Conservation (phyloP, 2,113 vertebrate genomes). For the Xenopus laevis region DNA sequence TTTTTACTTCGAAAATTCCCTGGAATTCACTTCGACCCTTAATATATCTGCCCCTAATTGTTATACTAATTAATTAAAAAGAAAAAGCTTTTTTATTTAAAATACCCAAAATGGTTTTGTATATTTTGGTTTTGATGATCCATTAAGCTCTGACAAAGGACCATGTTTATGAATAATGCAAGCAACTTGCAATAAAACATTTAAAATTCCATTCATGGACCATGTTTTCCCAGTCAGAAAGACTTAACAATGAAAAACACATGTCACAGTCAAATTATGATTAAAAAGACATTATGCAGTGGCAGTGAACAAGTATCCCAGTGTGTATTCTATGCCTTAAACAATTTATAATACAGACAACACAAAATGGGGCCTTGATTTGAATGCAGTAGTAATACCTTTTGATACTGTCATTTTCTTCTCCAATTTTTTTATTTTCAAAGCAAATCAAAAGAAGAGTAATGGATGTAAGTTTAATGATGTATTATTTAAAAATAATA, state of each 20-base stretch:
- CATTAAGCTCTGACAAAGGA: slow-evolving; percentile 62
- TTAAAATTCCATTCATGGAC: slow-evolving; percentile 58
- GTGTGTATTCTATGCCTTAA: slow-evolving; percentile 39
- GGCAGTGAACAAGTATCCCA: slow-evolving; percentile 63
- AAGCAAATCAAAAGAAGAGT: no score
- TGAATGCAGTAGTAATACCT: no score
- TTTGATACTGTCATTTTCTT: no score
- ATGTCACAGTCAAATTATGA: slow-evolving; percentile 61
- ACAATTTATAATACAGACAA: background rate
- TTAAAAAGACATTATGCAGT: slow-evolving; percentile 64
- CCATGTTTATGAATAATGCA: slow-evolving; percentile 71
- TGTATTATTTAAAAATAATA: no score
- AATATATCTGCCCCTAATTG: no score
- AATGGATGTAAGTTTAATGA: no score
- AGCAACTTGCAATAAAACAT: slow-evolving; percentile 54
- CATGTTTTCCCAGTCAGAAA: slow-evolving; percentile 58
- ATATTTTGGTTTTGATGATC: slow-evolving; percentile 46
- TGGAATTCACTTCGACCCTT: no score
- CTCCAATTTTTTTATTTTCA: no score
- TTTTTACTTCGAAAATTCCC: no score
- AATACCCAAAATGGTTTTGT: no score
- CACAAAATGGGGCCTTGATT: background rate
- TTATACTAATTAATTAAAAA: no score
- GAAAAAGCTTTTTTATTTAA: no score
- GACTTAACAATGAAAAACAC: slow-evolving; percentile 66